phyloP scores from a whole-genome alignment of 1,140 invertebrate species.

The Aphelinus atriplicis region DNA sequence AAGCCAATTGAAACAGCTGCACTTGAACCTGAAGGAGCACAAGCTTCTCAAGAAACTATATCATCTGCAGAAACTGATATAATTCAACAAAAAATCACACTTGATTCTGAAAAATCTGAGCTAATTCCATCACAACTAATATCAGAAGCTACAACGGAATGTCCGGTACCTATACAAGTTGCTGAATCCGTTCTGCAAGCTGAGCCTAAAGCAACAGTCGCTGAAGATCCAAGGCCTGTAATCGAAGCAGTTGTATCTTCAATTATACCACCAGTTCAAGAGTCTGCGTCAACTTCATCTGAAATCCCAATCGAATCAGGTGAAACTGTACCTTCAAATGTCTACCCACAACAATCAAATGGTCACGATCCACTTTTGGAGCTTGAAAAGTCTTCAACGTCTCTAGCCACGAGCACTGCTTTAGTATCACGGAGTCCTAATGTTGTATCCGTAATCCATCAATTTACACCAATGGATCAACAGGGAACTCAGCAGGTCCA shows the following conservation, averaged over 20 bases:
- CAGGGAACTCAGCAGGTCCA: background rate
- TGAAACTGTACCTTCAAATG: slow-evolving; percentile 13
- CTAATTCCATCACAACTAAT: slow-evolving; percentile 13
- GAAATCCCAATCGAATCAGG: slow-evolving; percentile 39
- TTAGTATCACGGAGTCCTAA: background rate
- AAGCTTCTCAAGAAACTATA: slow-evolving; percentile 17
- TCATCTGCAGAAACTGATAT: too few species aligned
- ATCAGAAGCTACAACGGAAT: slow-evolving; percentile 29
- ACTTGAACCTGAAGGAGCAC: slow-evolving; percentile 2
- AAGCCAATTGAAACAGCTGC: background rate
- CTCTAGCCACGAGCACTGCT: background rate
- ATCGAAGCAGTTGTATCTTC: slow-evolving; percentile 55
- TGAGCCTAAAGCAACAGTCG: slow-evolving; percentile 57
- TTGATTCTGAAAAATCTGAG: background rate
- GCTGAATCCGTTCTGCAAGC: slow-evolving; percentile 61
- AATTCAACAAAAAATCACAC: too few species aligned
- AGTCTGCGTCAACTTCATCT: slow-evolving; percentile 66
- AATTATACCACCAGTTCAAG: slow-evolving; percentile 49
- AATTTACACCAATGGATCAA: background rate
- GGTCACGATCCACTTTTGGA: slow-evolving; percentile 1
- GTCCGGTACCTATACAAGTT: slow-evolving; percentile 59
- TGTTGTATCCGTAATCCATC: background rate
- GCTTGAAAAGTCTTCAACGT: background rate
- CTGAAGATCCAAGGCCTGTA: slow-evolving; percentile 48
- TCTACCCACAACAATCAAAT: background rate